Percentiles rank a stretch among this genome's conserved stretches.
phyloP scores from a whole-genome alignment of 2,113 vertebrate genomes.

The Azemiops feae region DNA sequence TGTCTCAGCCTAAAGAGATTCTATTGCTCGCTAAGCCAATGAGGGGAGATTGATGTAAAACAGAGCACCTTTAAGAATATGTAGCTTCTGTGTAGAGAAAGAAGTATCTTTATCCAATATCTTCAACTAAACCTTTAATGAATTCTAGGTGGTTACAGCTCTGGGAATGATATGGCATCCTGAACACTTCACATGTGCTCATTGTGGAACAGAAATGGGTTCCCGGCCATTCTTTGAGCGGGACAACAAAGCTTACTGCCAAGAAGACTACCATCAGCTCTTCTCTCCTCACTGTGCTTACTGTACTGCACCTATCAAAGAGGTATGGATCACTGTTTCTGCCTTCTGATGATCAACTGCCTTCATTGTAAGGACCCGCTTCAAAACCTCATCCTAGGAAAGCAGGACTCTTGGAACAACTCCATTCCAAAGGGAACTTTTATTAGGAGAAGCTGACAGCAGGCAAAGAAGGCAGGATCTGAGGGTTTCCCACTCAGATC shows the following conservation, averaged over 20 bases:
- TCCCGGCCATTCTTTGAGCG: conserved; percentile 81
- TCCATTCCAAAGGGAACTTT: no score
- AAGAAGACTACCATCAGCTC: conserved; percentile 81
- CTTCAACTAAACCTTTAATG: background rate
- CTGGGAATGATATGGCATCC: conserved; percentile 87
- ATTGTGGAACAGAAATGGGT: conserved; percentile 78
- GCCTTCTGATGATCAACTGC: accelerated
- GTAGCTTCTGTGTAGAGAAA: accelerated
- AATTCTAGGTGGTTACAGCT: conserved; percentile 78
- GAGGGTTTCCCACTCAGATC: no score
- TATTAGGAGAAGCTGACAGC: no score
- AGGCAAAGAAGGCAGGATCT: no score
- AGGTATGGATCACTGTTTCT: conserved; percentile 70
- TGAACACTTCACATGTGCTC: conserved; percentile 83
- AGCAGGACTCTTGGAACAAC: no score
- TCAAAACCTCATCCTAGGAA: no score
- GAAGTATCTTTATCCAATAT: background rate
- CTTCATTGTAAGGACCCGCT: background rate
- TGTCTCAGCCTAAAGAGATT: background rate
- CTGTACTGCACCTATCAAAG: conserved; percentile 77
- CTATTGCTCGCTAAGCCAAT: background rate
- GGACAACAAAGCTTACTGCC: conserved; percentile 77
- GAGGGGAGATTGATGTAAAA: background rate
- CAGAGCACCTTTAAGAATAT: background rate
- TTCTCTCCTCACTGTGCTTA: conserved; percentile 86